phyloP scores from a whole-genome alignment of 2,797 vertebrate genomes.

The Pseudocheirus occidentalis region DNA sequence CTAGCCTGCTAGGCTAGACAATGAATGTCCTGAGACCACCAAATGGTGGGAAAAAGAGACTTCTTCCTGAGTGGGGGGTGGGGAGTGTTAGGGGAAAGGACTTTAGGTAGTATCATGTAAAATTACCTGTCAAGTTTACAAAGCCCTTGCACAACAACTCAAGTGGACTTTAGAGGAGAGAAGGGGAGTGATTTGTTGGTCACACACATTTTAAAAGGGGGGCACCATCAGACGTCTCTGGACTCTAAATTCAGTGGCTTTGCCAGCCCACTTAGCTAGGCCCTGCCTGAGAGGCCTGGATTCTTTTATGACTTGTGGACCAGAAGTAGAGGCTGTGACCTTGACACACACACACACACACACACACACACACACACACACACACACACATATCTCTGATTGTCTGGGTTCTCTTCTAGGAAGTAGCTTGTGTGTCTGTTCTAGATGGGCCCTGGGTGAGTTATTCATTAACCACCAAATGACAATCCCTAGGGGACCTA shows the following conservation, averaged over 20 bases:
- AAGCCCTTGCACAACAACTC: neutral
- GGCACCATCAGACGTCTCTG: neutral
- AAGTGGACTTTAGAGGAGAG: neutral
- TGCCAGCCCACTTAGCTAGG: neutral
- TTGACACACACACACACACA: too few species aligned
- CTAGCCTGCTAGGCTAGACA: neutral
- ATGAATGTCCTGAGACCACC: neutral
- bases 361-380: too few species aligned
- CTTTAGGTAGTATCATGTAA: neutral
- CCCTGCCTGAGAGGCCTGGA: too few species aligned
- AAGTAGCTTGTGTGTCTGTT: slow-evolving; percentile 10
- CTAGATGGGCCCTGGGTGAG: neutral
- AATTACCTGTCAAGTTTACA: neutral
- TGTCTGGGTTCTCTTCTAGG: neutral
- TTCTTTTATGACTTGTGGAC: neutral
- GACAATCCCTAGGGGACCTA: neutral
- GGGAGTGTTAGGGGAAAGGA: neutral
- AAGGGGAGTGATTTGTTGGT: neutral
- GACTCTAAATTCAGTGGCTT: neutral
- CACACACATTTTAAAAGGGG: neutral
- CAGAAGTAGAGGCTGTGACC: neutral
- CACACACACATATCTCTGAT: too few species aligned
- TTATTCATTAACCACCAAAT: neutral
- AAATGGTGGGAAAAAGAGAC: neutral
- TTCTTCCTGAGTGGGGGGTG: neutral